Evolutionary conservation across 2,113 vertebrate genomes (phyloP).

Genomic region (Cebus imitator): DNA sequence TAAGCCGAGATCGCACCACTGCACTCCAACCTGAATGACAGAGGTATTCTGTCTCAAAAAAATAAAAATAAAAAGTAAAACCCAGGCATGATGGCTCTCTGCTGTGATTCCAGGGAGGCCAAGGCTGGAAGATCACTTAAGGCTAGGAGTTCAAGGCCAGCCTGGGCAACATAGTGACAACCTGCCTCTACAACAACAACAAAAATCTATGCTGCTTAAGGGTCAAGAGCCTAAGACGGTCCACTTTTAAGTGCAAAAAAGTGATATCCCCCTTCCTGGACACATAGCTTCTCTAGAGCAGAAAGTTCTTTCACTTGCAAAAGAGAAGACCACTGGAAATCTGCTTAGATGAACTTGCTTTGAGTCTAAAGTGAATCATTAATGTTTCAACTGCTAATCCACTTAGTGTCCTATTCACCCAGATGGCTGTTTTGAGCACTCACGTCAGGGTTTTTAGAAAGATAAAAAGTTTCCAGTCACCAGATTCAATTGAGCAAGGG

Average conservation of each 20-base stretch:
- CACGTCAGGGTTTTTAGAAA: constrained; percentile 21
- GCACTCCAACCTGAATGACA: no score
- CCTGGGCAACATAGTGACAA: neutral
- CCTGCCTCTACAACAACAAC: neutral
- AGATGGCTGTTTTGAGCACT: neutral
- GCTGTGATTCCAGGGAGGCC: no score
- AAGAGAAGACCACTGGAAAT: neutral
- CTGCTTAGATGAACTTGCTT: constrained; percentile 27
- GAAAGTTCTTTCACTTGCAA: constrained; percentile 28
- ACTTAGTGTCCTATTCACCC: constrained; percentile 44
- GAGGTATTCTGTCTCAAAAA: no score
- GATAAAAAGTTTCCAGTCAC: neutral
- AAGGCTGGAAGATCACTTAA: neutral
- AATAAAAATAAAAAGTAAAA: no score
- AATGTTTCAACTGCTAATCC: constrained; percentile 18
- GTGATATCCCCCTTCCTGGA: neutral
- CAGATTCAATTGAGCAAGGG: neutral
- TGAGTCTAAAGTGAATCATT: constrained; percentile 33
- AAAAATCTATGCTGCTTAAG: neutral
- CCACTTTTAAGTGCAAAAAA: neutral
- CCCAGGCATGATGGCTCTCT: no score
- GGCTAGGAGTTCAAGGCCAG: neutral
- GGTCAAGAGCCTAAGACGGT: constrained; percentile 49
- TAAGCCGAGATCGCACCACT: no score
- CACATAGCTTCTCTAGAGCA: neutral